These are phyloP conservation scores for Apoderus coryli DNA, from an alignment of 2,888 invertebrate species.

Conservation along the genomic window DNA sequence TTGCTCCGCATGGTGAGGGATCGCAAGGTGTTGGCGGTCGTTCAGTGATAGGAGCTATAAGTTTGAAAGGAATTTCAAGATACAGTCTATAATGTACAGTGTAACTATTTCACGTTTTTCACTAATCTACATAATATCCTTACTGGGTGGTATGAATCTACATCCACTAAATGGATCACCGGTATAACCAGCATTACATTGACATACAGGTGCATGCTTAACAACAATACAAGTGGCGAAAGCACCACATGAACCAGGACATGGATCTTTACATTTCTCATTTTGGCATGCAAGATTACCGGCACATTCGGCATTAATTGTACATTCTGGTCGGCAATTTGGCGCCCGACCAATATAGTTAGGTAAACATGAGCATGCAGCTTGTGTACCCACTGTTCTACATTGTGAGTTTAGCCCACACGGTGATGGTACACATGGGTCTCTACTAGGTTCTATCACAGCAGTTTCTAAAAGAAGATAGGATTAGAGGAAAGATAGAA, in stretches of 20 bases:
- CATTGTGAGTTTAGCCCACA: slow-evolving; percentile 50
- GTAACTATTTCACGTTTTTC: too few species aligned
- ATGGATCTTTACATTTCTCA: slow-evolving; percentile 65
- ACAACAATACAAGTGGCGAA: slow-evolving; percentile 60
- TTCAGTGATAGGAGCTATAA: slow-evolving; percentile 30
- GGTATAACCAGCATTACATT: slow-evolving; percentile 54
- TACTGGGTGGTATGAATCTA: slow-evolving; percentile 40
- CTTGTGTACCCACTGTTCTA: slow-evolving; percentile 38
- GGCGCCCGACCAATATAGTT: slow-evolving; percentile 47
- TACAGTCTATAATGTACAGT: slow-evolving; percentile 7
- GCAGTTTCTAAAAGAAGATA: slow-evolving; percentile 29
- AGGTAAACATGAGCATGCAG: slow-evolving; percentile 44
- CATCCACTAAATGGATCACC: slow-evolving; percentile 51
- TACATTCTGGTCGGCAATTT: slow-evolving; percentile 51
- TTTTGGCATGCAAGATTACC: slow-evolving; percentile 63
- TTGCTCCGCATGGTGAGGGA: slow-evolving; percentile 53
- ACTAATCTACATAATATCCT: slow-evolving; percentile 25
- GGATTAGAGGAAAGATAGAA: too few species aligned
- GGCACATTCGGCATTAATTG: slow-evolving; percentile 58
- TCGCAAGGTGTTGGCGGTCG: slow-evolving; percentile 39
- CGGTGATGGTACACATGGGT: slow-evolving; percentile 49
- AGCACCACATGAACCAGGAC: slow-evolving; percentile 61
- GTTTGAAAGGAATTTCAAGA: slow-evolving; percentile 4
- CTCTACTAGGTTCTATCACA: slow-evolving; percentile 26
- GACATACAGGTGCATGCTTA: slow-evolving; percentile 65